phyloP scores from a whole-genome alignment of 2,797 vertebrate genomes.

The Sebastes paucispinis region DNA sequence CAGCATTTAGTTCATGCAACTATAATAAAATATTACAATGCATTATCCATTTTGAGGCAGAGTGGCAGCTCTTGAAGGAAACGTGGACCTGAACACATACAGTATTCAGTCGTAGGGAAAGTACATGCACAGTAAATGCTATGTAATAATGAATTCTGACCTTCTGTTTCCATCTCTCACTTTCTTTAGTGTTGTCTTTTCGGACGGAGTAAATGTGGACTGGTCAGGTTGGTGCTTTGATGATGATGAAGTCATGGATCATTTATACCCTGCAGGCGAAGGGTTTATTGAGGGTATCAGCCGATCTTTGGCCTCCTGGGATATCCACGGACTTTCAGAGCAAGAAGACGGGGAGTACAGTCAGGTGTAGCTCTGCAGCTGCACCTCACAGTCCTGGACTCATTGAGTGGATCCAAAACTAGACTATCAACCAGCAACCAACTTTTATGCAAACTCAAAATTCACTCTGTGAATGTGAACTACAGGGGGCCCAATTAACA shows the following conservation, averaged over 20 bases:
- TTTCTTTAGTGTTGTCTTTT: slow-evolving; percentile 45
- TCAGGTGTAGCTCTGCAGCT: slow-evolving; percentile 72
- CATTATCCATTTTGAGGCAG: background rate
- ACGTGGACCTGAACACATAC: background rate
- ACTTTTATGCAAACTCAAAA: background rate
- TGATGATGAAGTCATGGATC: slow-evolving; percentile 73
- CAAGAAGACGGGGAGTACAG: slow-evolving; percentile 72
- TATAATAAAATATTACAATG: background rate
- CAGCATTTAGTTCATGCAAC: background rate
- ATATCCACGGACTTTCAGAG: slow-evolving; percentile 5
- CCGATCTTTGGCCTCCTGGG: slow-evolving; percentile 13
- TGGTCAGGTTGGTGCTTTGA: slow-evolving; percentile 83
- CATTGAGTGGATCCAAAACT: background rate
- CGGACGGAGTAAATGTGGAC: slow-evolving; percentile 75
- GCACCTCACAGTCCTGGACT: background rate
- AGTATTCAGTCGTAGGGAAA: background rate
- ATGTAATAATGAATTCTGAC: background rate
- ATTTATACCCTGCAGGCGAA: slow-evolving; percentile 38
- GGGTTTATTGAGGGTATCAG: slow-evolving; percentile 54
- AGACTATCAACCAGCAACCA: background rate
- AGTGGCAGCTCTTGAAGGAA: background rate
- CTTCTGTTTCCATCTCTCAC: slow-evolving; percentile 16
- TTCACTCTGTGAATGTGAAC: background rate
- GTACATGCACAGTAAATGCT: slow-evolving; percentile 19
- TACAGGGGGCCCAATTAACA: background rate